phyloP scores from a whole-genome alignment of 2,797 vertebrate species.

The Pygocentrus nattereri region DNA sequence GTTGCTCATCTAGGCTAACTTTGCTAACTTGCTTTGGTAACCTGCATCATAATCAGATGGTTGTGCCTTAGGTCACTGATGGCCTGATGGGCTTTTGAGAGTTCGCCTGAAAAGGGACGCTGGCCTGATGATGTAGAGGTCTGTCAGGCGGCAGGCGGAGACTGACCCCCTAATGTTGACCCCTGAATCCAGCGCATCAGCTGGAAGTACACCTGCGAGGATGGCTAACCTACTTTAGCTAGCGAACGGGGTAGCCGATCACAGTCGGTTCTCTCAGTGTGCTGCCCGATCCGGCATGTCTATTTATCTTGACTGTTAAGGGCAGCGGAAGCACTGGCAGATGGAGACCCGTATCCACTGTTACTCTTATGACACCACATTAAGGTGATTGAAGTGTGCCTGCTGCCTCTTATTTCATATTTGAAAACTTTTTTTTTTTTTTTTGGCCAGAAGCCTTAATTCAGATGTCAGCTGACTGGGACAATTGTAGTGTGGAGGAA shows the following conservation, averaged over 20 bases:
- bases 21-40: background rate
- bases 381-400: conserved; percentile 56
- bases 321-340: conserved; percentile 22
- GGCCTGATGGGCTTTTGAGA: background rate
- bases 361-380: conserved; percentile 34
- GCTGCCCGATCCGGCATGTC: conserved; percentile 17
- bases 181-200: conserved; percentile 54
- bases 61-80: conserved; percentile 3
- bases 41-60: background rate
- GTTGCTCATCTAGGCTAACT: background rate
- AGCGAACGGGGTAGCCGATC: background rate
- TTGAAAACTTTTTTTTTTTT: conserved; percentile 36
- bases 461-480: conserved; percentile 6
- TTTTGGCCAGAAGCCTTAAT: conserved; percentile 21
- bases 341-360: conserved; percentile 17
- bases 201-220: conserved; percentile 60
- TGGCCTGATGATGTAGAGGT: conserved; percentile 62
- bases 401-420: conserved; percentile 38
- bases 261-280: background rate
- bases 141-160: conserved; percentile 59
- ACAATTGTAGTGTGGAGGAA: background rate
- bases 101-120: background rate
- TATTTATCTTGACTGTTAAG: conserved; percentile 58
- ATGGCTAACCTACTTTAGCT: conserved; percentile 63
- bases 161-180: conserved; percentile 56